phyloP scores from a whole-genome alignment of 2,113 vertebrate species.

The Geococcyx californianus region DNA sequence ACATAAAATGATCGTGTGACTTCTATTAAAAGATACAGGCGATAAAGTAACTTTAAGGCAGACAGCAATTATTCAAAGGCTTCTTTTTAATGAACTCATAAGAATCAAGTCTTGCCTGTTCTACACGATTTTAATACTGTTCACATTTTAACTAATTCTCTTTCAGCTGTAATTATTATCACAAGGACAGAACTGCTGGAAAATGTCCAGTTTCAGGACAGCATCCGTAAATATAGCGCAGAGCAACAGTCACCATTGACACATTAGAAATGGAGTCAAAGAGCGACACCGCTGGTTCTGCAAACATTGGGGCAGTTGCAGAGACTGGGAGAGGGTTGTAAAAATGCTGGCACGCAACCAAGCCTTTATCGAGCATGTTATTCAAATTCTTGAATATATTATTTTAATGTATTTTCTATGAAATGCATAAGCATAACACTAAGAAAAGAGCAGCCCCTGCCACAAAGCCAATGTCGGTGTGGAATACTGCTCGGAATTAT shows the following conservation, averaged over 20 bases:
- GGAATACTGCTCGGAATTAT: not conserved
- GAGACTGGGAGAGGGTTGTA: not conserved
- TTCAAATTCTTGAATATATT: not conserved
- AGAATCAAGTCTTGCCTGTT: not conserved
- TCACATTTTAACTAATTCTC: not conserved
- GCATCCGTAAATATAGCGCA: not conserved
- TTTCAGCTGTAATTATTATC: not conserved
- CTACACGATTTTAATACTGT: not conserved
- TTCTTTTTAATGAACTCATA: not conserved
- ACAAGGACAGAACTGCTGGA: not conserved
- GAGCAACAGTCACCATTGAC: not conserved
- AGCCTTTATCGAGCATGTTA: not conserved
- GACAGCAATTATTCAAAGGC: not conserved
- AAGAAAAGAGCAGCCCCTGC: not conserved
- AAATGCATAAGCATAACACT: not conserved
- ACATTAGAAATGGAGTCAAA: not conserved
- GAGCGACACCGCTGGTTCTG: not conserved
- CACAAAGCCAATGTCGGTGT: not conserved
- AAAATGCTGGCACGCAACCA: not conserved
- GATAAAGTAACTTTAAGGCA: not conserved
- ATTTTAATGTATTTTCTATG: not conserved
- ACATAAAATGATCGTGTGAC: not conserved
- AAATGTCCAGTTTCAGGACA: not conserved
- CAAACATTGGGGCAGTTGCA: not conserved
- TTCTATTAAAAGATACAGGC: rapidly evolving